Base-by-base conservation (phyloP, 2,888 invertebrate genomes). In the Cephus runcator region DNA sequence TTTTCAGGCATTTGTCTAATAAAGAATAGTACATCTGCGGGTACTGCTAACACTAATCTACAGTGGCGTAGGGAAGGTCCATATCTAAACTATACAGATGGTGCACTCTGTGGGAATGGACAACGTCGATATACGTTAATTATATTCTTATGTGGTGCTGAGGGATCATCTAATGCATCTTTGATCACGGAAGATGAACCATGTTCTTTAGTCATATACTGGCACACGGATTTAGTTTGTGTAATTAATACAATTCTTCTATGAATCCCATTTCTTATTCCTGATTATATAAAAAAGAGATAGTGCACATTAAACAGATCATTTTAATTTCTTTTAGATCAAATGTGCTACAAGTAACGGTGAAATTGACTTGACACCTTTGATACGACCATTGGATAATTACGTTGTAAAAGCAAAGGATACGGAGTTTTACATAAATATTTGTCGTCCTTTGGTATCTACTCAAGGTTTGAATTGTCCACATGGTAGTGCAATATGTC, bases 71-170 rank as follows among this genome's bases (percentile, higher is more conserved):
- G 85, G 76, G 86, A 84, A 75, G 89, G 90, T 4, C 88, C 89
- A 1, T 91, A 90, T 79, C 84, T 91, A 12, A 90, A 90, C 85
- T 91, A 91, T 69, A 90, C 90, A 1, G 80, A 89, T 75, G 91
- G 91, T 34, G 85, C 84, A 76, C 31, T 78, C 69, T 91, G 90
- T 69, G 77, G 69, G 12, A 81, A 80, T 73, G 84, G 82, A 3
- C 82, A 81, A 78, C 80, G 69, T 31, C 85, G 82, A 56, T 87
- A 88, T 69, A 90, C 90, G 31, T 75, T 86, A 75, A 88, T 89
- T 68, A 85, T 82, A 76, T 90, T 90, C 77, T 81, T 85, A 73
- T 91, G 90, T 76, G 87, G 86, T 12, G 74, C 82, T 30, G 85
- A 87, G 80, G 83, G 79, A 34, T 82, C 83, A 1, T 6, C 80